Evolutionary conservation across 2,797 vertebrate species (phyloP).

Genomic region (Hippopotamyrus pictus): DNA sequence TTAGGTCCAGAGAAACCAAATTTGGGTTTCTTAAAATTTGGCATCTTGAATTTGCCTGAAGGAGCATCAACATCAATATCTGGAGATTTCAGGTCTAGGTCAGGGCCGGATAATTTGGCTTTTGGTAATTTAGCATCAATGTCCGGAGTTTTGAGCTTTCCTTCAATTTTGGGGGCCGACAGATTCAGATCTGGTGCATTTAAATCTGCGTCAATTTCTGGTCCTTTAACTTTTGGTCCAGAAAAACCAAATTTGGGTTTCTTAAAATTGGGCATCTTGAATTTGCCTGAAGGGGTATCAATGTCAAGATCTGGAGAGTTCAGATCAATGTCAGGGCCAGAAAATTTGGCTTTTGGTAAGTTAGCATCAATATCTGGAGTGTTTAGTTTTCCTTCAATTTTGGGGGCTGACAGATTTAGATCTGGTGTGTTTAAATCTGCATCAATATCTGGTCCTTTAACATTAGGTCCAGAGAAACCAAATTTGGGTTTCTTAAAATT

Average conservation of each 20-base stretch:
- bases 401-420: neutral
- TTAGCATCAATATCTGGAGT: neutral
- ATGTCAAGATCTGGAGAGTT: neutral
- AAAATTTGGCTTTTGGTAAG: neutral
- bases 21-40: too few relatives aligned
- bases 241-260: constrained; percentile 23
- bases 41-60: too few relatives aligned
- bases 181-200: constrained; percentile 31
- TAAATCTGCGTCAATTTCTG: constrained; percentile 19
- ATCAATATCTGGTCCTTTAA: too few relatives aligned
- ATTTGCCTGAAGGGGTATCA: neutral
- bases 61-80: too few relatives aligned
- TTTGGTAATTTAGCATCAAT: too few relatives aligned
- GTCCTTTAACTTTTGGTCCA: neutral
- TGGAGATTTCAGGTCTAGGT: too few relatives aligned
- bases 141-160: constrained; percentile 33
- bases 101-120: too few relatives aligned
- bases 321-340: neutral
- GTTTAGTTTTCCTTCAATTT: neutral
- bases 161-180: constrained; percentile 23
- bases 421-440: too few relatives aligned
- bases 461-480: too few relatives aligned
- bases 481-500: too few relatives aligned
- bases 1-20: too few relatives aligned
- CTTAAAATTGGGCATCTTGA: constrained; percentile 21